Base-by-base conservation (phyloP, 2,888 invertebrate species). In the Drosophila mayaguana region DNA sequence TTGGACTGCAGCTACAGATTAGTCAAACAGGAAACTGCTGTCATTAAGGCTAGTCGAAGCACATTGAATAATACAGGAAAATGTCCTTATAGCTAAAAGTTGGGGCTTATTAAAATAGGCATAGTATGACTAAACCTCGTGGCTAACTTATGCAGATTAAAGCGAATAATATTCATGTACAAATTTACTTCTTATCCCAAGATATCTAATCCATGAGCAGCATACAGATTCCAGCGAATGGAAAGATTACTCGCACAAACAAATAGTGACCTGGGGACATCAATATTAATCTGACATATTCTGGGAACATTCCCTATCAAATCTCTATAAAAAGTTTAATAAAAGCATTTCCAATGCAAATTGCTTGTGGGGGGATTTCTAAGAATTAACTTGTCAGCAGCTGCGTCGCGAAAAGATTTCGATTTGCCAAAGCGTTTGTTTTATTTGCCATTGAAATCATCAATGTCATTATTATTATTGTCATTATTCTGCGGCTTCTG, bases 401-500 rank as follows among this genome's bases (percentile, higher is more conserved):
- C 36, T 25, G n/a, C 8, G 34, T 1, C 22, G 12, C 16, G 22
- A 9, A 42, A 45, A 45, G 7, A 48, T 61, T 63, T 56, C 40
- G 25, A 34, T 32, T 46, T 40, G 53, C 12, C 14, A 34, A 43
- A 50, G 32, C 60, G 22, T 71, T 70, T 55, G 65, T 55, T 63
- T 75, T 63, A 43, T 53, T 55, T 25, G 57, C 76, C 74, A 74
- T 77, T 66, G 65, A 75, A 83, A 55, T 75, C 84, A 61, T 81
- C 78, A 82, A 78, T 86, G 87, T 72, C 84, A 81, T 80, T 67
- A 73, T 80, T 80, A 68, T 68, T 46, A 81, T 67, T 48, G 78
- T 75, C 48, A 56, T 78, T 63, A 67, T 63, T 62, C 57, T 67
- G 69, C 55, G 61, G 65, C 48, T 43, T 28, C 40, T 40, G 50